Conservation (phyloP, 2,797 vertebrate species). For the Balearica regulorum region DNA sequence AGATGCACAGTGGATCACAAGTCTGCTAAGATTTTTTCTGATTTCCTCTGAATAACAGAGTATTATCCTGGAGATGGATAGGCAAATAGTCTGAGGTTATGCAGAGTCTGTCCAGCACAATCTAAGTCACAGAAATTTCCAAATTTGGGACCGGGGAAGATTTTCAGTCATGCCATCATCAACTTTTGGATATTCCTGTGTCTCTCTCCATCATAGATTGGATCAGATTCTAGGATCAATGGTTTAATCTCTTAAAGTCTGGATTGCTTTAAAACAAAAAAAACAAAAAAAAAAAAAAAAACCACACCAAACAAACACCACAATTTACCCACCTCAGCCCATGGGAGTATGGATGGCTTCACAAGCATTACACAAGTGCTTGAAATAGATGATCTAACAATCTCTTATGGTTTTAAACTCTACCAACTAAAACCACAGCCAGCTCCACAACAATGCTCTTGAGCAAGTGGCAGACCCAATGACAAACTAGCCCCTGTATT, state of each 20-base stretch:
- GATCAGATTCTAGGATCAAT: not conserved
- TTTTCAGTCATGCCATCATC: not conserved
- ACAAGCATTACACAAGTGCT: not conserved
- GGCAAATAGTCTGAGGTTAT: not conserved
- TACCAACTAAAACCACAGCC: not conserved
- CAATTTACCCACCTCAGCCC: not conserved
- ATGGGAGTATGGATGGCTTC: not conserved
- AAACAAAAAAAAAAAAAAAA: too few relatives aligned
- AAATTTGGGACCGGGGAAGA: not conserved
- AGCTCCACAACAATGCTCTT: not conserved
- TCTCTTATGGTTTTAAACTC: not conserved
- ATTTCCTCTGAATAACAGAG: not conserved
- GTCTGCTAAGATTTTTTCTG: not conserved
- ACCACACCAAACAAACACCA: too few relatives aligned
- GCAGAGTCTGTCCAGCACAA: not conserved
- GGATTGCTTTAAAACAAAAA: not conserved
- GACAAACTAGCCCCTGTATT: not conserved
- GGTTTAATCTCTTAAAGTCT: not conserved
- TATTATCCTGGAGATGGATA: not conserved
- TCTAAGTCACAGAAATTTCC: not conserved
- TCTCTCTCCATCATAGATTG: not conserved
- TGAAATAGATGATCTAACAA: not conserved
- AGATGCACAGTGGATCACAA: not conserved
- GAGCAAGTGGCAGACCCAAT: not conserved
- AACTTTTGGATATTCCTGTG: not conserved